A percentile compares a stretch with the other conserved stretches of the same genome.
Conservation (phyloP, 1,140 invertebrate species). For the Macrobrachium rosenbergii region DNA sequence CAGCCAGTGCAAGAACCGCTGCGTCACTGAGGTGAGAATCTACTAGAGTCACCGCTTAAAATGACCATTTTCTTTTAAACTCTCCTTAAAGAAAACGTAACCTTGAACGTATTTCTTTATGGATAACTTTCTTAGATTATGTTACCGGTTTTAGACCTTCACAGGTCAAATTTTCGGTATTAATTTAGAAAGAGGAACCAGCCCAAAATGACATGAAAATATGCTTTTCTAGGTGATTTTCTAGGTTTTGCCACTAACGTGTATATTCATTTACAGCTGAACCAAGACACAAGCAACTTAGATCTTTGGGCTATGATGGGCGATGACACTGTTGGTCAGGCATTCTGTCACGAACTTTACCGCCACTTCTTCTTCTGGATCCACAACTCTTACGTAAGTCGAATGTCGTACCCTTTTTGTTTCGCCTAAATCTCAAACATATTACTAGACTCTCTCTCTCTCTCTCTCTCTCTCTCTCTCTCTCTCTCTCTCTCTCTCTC, state of each 20-base stretch:
- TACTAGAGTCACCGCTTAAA: not conserved
- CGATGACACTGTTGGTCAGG: conserved; percentile 36
- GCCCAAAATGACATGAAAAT: no score
- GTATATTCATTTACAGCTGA: conserved; percentile 9
- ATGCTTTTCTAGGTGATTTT: no score
- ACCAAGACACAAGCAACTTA: conserved; percentile 42
- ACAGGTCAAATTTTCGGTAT: no score
- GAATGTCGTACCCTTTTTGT: no score
- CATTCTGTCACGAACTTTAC: conserved; percentile 38
- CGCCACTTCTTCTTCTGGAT: conserved; percentile 34
- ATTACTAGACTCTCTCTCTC: no score
- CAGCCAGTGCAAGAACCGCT: conserved; percentile 36
- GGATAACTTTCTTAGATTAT: not conserved
- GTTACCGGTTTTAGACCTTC: not conserved
- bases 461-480: no score
- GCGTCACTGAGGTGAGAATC: conserved; percentile 26
- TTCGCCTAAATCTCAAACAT: no score
- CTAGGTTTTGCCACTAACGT: not conserved
- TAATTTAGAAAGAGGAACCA: no score
- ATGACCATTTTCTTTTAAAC: not conserved
- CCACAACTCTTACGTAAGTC: conserved; percentile 53
- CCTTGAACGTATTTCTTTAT: no score
- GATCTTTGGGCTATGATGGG: conserved; percentile 37
- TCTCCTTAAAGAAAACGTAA: not conserved
- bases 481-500: no score